Evolutionary conservation across 2,113 vertebrate species (phyloP).

Genomic region (Strigops habroptila): DNA sequence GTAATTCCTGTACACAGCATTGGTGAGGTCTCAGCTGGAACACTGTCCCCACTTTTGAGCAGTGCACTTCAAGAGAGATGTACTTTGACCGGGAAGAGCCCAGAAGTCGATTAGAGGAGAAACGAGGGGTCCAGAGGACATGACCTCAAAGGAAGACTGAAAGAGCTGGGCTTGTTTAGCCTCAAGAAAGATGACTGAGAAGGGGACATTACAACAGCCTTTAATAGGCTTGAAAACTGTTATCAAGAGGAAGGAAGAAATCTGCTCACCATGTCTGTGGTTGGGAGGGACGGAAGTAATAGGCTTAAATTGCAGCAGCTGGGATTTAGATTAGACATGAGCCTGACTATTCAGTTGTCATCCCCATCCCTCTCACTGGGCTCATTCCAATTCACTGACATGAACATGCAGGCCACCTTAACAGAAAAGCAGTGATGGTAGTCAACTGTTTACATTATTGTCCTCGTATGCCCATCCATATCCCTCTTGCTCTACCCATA

Average conservation of each 20-base stretch:
- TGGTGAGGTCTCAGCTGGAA: not conserved
- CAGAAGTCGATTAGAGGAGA: slow-evolving; percentile 1
- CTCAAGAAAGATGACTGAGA: not conserved
- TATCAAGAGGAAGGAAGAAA: slow-evolving; percentile 45
- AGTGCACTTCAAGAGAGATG: not conserved
- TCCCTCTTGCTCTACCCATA: not conserved
- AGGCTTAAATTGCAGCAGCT: slow-evolving; percentile 35
- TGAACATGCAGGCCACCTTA: not conserved
- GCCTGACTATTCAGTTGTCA: slow-evolving; percentile 16
- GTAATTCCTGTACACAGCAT: not conserved
- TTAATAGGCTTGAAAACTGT: slow-evolving; percentile 18
- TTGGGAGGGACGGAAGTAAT: slow-evolving; percentile 40
- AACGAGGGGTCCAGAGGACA: not conserved
- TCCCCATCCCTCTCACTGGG: not conserved
- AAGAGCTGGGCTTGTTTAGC: slow-evolving; percentile 8
- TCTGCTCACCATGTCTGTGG: not conserved
- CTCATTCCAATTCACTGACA: not conserved
- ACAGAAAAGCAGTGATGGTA: not conserved
- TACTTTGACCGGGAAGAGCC: not conserved
- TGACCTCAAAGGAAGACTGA: not conserved
- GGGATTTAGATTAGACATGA: slow-evolving; percentile 28
- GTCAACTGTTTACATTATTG: not conserved
- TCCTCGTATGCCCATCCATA: not conserved
- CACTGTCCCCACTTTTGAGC: not conserved
- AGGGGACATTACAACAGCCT: not conserved